Evolutionary conservation across 2,113 vertebrate species (phyloP).

Genomic region (Vidua macroura): DNA sequence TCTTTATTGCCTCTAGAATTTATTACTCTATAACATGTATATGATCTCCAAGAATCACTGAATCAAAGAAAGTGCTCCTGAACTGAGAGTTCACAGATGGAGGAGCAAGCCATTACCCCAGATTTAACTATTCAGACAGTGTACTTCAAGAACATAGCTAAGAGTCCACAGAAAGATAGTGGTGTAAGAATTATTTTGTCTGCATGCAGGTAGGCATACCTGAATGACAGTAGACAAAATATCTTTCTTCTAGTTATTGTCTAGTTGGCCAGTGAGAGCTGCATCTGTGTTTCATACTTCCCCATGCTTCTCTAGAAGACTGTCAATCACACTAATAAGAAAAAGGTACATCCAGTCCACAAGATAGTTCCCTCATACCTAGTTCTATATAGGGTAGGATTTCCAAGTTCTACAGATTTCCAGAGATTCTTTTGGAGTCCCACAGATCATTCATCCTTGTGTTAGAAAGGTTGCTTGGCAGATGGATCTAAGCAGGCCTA

Average conservation of each 20-base stretch:
- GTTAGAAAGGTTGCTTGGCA: background rate
- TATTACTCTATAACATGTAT: background rate
- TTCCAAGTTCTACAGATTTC: background rate
- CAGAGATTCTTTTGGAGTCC: background rate
- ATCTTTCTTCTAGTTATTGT: background rate
- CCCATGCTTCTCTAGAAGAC: background rate
- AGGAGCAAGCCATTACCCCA: background rate
- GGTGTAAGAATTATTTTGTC: background rate
- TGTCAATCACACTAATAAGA: background rate
- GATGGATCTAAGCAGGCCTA: background rate
- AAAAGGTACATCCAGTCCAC: background rate
- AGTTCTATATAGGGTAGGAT: background rate
- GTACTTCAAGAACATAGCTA: background rate
- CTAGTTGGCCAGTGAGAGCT: background rate
- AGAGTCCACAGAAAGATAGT: background rate
- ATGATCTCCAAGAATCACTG: background rate
- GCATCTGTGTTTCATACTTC: background rate
- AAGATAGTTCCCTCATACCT: background rate
- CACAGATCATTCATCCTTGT: background rate
- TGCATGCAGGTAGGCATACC: background rate
- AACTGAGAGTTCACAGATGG: background rate
- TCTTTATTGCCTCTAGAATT: background rate
- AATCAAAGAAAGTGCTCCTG: background rate
- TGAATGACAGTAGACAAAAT: background rate
- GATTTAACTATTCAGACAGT: background rate